These are phyloP conservation scores for Myiotriccus ornatus DNA, from an alignment of 2,797 vertebrate species.

Conservation along the genomic window DNA sequence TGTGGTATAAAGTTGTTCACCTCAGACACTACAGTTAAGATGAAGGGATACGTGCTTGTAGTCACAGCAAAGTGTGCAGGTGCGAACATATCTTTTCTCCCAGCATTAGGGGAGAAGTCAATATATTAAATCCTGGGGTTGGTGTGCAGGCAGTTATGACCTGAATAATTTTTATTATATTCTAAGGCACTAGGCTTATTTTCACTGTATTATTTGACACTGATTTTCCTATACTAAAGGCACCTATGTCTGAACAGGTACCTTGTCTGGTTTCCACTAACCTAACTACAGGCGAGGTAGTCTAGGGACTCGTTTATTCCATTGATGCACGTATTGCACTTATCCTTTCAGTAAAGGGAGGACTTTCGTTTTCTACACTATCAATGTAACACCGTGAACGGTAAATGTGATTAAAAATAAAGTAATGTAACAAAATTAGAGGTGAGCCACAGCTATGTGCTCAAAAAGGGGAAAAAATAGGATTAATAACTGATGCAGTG, in stretches of 20 bases:
- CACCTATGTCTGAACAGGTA: background rate
- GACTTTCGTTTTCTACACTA: background rate
- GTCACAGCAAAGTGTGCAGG: background rate
- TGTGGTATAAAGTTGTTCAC: background rate
- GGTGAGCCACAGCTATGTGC: background rate
- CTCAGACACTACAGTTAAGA: background rate
- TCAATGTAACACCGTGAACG: background rate
- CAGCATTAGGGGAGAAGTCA: background rate
- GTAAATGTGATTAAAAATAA: conserved; percentile 45
- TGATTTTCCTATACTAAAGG: background rate
- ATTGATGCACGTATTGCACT: background rate
- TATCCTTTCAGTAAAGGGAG: background rate
- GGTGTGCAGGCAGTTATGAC: background rate
- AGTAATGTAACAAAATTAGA: conserved; percentile 9
- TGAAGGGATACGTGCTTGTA: background rate
- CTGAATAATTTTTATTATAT: background rate
- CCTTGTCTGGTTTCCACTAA: background rate
- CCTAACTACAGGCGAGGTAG: background rate
- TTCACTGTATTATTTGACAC: background rate
- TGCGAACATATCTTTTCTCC: background rate
- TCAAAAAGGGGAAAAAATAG: conserved; percentile 24
- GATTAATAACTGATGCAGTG: conserved; percentile 34
- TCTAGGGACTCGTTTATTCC: background rate
- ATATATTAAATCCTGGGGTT: background rate
- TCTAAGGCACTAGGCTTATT: background rate